Evolutionary conservation across 2,797 vertebrate genomes (phyloP).

Genomic region (Sebastes variabilis): DNA sequence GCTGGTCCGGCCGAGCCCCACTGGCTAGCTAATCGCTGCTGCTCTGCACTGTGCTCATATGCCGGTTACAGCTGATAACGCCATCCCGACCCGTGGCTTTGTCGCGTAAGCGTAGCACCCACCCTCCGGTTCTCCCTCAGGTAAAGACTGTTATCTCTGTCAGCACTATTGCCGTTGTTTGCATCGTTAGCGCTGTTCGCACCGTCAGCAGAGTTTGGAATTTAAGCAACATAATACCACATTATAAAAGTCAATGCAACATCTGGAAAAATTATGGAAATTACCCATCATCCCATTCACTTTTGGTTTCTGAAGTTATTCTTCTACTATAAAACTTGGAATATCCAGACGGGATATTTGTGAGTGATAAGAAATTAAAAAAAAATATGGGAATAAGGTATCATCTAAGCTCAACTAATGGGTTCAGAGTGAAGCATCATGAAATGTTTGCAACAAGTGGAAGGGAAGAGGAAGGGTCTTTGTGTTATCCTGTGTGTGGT

Average conservation of each 20-base stretch:
- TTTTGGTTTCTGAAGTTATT: background rate
- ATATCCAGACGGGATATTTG: background rate
- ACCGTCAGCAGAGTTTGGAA: background rate
- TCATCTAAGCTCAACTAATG: background rate
- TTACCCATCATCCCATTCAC: background rate
- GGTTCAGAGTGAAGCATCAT: background rate
- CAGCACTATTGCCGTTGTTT: background rate
- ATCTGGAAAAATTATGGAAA: background rate
- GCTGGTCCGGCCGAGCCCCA: too few species aligned
- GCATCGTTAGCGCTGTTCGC: too few species aligned
- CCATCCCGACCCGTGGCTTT: background rate
- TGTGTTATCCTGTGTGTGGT: background rate
- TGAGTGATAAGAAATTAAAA: background rate
- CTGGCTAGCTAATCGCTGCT: too few species aligned
- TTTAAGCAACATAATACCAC: background rate
- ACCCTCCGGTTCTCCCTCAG: background rate
- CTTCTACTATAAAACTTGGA: background rate
- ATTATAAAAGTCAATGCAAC: background rate
- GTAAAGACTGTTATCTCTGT: background rate
- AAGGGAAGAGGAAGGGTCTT: background rate
- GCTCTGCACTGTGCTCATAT: background rate
- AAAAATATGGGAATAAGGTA: background rate
- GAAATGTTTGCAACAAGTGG: slow-evolving; percentile 1
- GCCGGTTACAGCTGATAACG: background rate
- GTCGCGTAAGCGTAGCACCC: background rate